Conservation (phyloP, 1,140 invertebrate species). For the Hyles vespertilio region DNA sequence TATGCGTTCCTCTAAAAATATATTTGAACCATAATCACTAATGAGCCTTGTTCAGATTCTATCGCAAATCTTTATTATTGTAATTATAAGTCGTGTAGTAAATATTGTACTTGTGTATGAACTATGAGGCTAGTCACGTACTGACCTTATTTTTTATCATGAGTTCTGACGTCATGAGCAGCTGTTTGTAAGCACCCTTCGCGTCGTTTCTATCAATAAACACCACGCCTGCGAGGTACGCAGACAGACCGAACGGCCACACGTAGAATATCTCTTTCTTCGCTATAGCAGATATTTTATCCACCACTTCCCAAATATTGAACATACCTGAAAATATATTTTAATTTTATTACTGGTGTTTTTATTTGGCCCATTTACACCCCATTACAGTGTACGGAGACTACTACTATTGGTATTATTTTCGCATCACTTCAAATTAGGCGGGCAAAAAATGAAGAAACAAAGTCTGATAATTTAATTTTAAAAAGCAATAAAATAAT, state of each 20-base stretch:
- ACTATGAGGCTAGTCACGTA: slow-evolving; percentile 24
- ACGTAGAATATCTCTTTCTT: slow-evolving; percentile 93
- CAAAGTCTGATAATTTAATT: too few relatives aligned
- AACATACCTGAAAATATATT: slow-evolving; percentile 79
- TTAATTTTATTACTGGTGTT: background rate
- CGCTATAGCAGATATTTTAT: slow-evolving; percentile 88
- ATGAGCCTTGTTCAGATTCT: too few relatives aligned
- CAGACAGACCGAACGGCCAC: slow-evolving; percentile 92
- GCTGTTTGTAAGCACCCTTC: slow-evolving; percentile 85
- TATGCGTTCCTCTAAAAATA: too few relatives aligned
- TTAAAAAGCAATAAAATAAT: too few relatives aligned
- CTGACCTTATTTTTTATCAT: slow-evolving; percentile 83
- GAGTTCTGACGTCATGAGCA: slow-evolving; percentile 80
- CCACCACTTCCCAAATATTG: slow-evolving; percentile 90
- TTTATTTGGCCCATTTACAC: background rate
- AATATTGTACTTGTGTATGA: too few relatives aligned
- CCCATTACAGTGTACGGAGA: too few relatives aligned
- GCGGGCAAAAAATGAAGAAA: too few relatives aligned
- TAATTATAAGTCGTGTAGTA: too few relatives aligned
- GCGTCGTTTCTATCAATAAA: slow-evolving; percentile 92
- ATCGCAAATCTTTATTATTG: too few relatives aligned
- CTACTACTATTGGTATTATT: too few relatives aligned
- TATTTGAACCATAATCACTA: too few relatives aligned
- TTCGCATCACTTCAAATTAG: too few relatives aligned
- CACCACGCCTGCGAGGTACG: slow-evolving; percentile 92